Evolutionary conservation across 2,113 vertebrate species (phyloP), one percentile per base, ranked within the genome.

Genomic region (Leptobrachium ailaonicum): DNA sequence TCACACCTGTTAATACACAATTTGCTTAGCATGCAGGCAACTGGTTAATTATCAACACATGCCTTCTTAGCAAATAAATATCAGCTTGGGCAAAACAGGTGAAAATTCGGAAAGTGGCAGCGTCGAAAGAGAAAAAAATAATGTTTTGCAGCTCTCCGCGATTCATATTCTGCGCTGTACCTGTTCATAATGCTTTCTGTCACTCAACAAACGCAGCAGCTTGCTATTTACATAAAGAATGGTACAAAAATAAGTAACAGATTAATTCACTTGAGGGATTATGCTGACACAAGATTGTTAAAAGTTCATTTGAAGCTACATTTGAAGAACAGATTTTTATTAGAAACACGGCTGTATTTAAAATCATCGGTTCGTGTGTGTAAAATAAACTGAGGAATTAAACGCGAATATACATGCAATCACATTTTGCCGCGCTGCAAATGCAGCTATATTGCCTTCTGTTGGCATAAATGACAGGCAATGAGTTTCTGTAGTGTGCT

Each of bases 1-100:
- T 72, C 71, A 85, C 76, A 88, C 67, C 80, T 90, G 83, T 83
- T 90, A 84, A 88, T 90, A 90, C 88, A 86, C 78, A 84, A 79
- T 87, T 77, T 84, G 70, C 71, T 73, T 67, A 73, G 56, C 45
- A 80, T 67, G 63, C 62, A 80, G 63, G 71, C 71, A 67, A 73
- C 47, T 68, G 50, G 71, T 47, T 62, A 68, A 81, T 81, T 60
- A 68, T 47, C 53, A 80, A 42, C 43, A 41, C 76, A 56, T 11
- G 47, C 7, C 40, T 5, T 41, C 4, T 12, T 44, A 14, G 14
- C 47, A 79, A 66, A 71, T 47, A 64, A 62, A 44, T 41, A 43
- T 66, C 42, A 40, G 62, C 3, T 11, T 41, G 20, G 12, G 14
- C 14, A 64, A 45, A 60, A 60, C 77, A 74, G 64, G 2, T 12